Evolutionary conservation across 2,888 invertebrate genomes (phyloP).

Genomic region (Amaurobius ferox): DNA sequence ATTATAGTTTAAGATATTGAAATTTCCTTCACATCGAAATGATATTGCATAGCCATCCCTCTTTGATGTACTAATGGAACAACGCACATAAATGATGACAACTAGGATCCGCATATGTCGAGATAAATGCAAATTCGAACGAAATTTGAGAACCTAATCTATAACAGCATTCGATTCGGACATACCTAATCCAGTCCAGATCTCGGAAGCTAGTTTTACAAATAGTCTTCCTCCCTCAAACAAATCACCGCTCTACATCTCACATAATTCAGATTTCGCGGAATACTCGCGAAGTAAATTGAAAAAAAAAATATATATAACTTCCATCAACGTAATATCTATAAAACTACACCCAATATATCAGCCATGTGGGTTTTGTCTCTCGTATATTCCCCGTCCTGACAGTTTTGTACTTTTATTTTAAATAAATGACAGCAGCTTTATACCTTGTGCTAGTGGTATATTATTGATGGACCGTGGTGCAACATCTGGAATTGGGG

Average conservation of each 20-base stretch:
- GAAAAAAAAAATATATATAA: neutral
- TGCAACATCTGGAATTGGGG: slow-evolving; percentile 24
- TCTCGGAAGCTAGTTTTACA: neutral
- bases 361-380: neutral
- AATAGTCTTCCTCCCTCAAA: neutral
- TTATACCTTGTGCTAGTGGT: slow-evolving; percentile 8
- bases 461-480: slow-evolving; percentile 18
- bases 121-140: neutral
- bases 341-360: neutral
- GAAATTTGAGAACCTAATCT: neutral
- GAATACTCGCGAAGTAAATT: neutral
- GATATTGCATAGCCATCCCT: no score
- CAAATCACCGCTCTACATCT: neutral
- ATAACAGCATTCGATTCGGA: neutral
- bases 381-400: neutral
- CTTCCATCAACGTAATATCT: neutral
- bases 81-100: no score
- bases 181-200: neutral
- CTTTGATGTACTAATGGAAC: no score
- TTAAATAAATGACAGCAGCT: slow-evolving; percentile 31
- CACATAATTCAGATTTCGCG: neutral
- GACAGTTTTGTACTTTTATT: slow-evolving; percentile 35
- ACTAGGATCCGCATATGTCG: neutral
- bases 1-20: no score
- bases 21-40: no score